Percentiles rank a stretch among this genome's conserved stretches.
Conservation (phyloP, 2,797 vertebrate genomes). For the Petrocephalus schoutedeni region DNA sequence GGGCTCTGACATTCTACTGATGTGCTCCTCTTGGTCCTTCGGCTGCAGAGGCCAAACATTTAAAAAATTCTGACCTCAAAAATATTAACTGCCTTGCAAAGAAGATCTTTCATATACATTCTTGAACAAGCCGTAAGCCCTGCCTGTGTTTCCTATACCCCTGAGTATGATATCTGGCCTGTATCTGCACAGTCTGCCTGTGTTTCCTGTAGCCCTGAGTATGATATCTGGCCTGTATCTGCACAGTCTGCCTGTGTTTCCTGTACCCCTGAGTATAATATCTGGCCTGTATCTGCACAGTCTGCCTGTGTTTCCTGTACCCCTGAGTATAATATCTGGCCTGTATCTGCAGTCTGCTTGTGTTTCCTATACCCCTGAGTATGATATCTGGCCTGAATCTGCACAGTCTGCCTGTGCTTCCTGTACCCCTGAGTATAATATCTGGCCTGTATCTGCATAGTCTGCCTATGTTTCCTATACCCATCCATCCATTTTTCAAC, state of each 20-base stretch:
- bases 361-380: too few relatives aligned
- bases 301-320: too few relatives aligned
- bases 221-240: not conserved
- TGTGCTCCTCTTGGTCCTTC: conserved; percentile 31
- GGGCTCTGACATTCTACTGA: conserved; percentile 22
- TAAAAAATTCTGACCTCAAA: not conserved
- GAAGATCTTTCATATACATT: not conserved
- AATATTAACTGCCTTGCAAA: conserved; percentile 7
- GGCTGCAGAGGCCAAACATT: conserved; percentile 26
- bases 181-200: not conserved
- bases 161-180: not conserved
- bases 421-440: too few relatives aligned
- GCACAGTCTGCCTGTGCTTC: too few relatives aligned
- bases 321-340: too few relatives aligned
- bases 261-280: too few relatives aligned
- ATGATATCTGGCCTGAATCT: too few relatives aligned
- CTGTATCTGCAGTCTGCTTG: too few relatives aligned
- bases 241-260: too few relatives aligned
- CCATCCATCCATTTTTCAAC: too few relatives aligned
- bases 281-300: too few relatives aligned
- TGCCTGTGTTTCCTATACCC: not conserved
- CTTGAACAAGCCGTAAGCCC: not conserved
- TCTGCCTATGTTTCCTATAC: not conserved
- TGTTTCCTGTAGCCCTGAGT: not conserved
- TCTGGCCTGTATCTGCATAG: too few relatives aligned